Conservation (phyloP, 2,797 vertebrate genomes). For the Helostoma temminkii region DNA sequence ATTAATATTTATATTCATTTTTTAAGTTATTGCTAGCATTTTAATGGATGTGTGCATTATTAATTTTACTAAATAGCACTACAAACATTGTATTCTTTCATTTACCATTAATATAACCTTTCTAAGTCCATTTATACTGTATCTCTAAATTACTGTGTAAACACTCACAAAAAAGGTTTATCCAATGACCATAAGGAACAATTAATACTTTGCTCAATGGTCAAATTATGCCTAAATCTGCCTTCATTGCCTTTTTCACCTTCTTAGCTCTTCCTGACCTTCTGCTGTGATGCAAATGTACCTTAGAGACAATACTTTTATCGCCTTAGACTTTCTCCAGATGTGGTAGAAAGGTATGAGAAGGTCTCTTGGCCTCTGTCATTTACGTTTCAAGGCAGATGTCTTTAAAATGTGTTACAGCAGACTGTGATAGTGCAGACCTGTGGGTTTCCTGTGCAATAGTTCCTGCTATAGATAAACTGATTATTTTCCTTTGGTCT, state of each 20-base stretch:
- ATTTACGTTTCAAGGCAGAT: slow-evolving; percentile 49
- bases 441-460: slow-evolving; percentile 65
- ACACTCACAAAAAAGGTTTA: background rate
- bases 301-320: too few species aligned
- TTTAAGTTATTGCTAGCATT: background rate
- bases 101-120: too few species aligned
- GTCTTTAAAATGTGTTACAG: slow-evolving; percentile 44
- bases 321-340: slow-evolving; percentile 45
- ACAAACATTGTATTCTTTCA: background rate
- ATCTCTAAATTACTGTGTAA: too few species aligned
- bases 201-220: background rate
- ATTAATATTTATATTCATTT: slow-evolving; percentile 8
- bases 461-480: slow-evolving; percentile 76
- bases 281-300: slow-evolving; percentile 33
- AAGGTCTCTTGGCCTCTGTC: slow-evolving; percentile 41
- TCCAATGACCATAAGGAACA: background rate
- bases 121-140: too few species aligned
- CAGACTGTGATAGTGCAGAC: slow-evolving; percentile 38
- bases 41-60: background rate
- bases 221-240: background rate
- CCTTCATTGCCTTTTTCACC: background rate
- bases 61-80: background rate
- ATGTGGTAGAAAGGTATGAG: slow-evolving; percentile 32
- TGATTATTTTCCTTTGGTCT: slow-evolving; percentile 78
- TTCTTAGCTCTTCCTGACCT: slow-evolving; percentile 30